A percentile compares a stretch with the other conserved stretches of the same genome.
Evolutionary conservation across 37 sponge, comb jelly and placozoan genomes (phyloP).

Genomic region (Ianthella basta): DNA sequence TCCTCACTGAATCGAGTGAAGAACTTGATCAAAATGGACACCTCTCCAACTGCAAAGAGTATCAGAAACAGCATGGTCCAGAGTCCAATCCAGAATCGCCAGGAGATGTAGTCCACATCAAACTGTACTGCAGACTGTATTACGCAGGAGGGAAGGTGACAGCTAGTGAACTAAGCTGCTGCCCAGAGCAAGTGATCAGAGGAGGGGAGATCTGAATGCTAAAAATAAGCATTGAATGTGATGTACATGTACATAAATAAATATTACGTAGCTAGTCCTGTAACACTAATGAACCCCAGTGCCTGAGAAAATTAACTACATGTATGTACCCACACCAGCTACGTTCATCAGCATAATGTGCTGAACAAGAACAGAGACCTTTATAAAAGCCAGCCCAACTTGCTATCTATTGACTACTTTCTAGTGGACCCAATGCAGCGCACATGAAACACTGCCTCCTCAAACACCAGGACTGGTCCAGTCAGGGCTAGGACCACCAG

Average conservation of each 20-base stretch:
- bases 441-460: slow-evolving; percentile 64
- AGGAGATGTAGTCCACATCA: slow-evolving; percentile 58
- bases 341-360: too few relatives aligned
- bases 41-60: slow-evolving; percentile 53
- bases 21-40: slow-evolving; percentile 58
- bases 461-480: slow-evolving; percentile 84
- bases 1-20: slow-evolving; percentile 89
- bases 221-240: neutral
- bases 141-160: neutral
- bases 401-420: too few relatives aligned
- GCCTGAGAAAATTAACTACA: too few relatives aligned
- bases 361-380: too few relatives aligned
- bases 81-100: slow-evolving; percentile 74
- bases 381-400: too few relatives aligned
- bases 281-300: too few relatives aligned
- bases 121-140: slow-evolving; percentile 41
- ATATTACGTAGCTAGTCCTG: too few relatives aligned
- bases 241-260: too few relatives aligned
- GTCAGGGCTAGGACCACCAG: slow-evolving; percentile 77
- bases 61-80: slow-evolving; percentile 72
- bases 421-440: too few relatives aligned
- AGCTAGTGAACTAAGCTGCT: neutral
- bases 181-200: too few relatives aligned
- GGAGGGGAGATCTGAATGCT: too few relatives aligned
- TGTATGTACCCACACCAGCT: too few relatives aligned